Conservation (phyloP, 2,113 vertebrate genomes). For the Oenanthe oenanthe region DNA sequence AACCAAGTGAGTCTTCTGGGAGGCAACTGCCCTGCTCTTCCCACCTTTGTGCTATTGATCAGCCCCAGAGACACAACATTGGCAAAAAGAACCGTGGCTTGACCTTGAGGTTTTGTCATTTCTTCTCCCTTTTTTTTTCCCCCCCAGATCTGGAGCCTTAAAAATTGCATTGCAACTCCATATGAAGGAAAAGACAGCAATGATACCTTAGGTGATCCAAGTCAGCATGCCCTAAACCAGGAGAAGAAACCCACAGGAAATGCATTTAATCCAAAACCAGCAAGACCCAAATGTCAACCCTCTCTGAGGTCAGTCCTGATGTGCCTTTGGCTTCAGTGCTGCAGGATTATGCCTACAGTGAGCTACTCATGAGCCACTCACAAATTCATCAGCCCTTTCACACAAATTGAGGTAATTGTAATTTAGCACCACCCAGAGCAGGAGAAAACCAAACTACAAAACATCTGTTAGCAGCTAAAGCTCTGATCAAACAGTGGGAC, state of each 20-base stretch:
- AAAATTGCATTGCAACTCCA: background rate
- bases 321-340: background rate
- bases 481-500: background rate
- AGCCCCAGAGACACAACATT: background rate
- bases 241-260: background rate
- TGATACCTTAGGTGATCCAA: background rate
- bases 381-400: background rate
- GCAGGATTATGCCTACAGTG: background rate
- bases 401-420: background rate
- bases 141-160: background rate
- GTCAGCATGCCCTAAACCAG: background rate
- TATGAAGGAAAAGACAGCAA: background rate
- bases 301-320: background rate
- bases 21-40: background rate
- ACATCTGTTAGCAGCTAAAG: background rate
- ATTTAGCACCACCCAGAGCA: background rate
- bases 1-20: background rate
- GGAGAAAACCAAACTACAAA: background rate
- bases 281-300: background rate
- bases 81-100: background rate
- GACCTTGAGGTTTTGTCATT: background rate
- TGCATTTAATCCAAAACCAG: background rate
- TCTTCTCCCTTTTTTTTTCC: background rate
- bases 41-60: background rate
- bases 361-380: background rate